Percentiles rank a stretch among this genome's conserved stretches.
Conservation (phyloP, 2,888 invertebrate genomes). For the Hydropsyche betteni region DNA sequence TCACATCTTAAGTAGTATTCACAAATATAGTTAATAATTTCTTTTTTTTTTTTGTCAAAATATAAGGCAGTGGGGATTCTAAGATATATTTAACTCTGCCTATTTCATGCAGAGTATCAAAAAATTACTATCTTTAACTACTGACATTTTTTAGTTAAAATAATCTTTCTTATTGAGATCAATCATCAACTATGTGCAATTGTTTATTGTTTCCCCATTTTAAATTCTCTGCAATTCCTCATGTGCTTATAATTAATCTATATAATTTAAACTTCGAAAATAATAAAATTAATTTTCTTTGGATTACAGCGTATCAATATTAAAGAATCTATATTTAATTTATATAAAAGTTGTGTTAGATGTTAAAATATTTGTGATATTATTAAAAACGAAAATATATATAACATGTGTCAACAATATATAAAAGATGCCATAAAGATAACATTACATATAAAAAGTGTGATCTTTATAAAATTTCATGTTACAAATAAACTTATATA, state of each 20-base stretch:
- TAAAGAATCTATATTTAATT: neutral
- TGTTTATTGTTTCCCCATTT: constrained; percentile 3
- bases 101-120: constrained; percentile 1
- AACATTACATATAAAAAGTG: no score
- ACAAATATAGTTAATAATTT: no score
- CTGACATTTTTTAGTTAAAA: neutral
- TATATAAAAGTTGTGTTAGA: neutral
- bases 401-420: no score
- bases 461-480: no score
- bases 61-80: constrained; percentile 19
- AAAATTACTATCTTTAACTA: neutral
- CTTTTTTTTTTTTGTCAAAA: neutral
- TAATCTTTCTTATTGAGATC: neutral
- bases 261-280: neutral
- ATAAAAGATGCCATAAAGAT: no score
- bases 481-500: no score
- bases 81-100: constrained; percentile 2
- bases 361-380: neutral
- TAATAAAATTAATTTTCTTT: constrained; percentile 22
- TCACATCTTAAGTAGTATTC: no score
- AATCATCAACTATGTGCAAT: no score
- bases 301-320: constrained; percentile 1
- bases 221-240: constrained; percentile 34
- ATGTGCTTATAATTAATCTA: constrained; percentile 29
- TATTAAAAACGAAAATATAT: neutral